phyloP scores from a whole-genome alignment of 2,888 invertebrate species.

The Eucera pruinosa region DNA sequence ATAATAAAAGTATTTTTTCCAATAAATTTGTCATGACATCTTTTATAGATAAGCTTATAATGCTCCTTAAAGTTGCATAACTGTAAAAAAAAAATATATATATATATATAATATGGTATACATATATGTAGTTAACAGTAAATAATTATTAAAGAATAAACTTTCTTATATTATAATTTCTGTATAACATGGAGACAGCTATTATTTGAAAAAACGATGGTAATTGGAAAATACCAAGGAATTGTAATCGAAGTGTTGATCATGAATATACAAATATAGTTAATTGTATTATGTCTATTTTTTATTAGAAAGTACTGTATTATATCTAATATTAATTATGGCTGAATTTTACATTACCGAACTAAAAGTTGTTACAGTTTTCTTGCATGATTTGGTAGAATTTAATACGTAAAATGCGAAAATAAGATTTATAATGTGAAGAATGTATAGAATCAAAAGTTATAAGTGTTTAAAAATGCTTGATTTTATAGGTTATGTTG shows the following conservation, averaged over 20 bases:
- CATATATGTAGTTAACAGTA: background rate
- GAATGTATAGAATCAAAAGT: no score
- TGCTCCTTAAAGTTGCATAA: background rate
- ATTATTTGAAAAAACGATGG: background rate
- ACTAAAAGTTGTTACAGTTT: no score
- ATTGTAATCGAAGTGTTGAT: background rate
- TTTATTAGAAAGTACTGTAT: background rate
- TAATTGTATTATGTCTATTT: background rate
- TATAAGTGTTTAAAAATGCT: no score
- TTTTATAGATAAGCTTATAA: background rate
- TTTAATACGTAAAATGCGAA: no score
- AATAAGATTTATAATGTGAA: no score
- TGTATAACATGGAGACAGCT: background rate
- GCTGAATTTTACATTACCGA: no score
- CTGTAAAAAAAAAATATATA: constrained; percentile 6
- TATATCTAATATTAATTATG: background rate
- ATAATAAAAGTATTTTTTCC: background rate
- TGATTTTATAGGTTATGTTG: no score
- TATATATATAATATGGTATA: background rate
- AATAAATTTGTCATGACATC: constrained; percentile 5
- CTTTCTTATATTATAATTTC: background rate
- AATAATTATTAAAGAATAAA: background rate
- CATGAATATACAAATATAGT: background rate
- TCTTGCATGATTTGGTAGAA: no score
- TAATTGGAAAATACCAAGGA: background rate